These are phyloP conservation scores for Leptinotarsa texana DNA, from an alignment of 1,140 invertebrate species.

Conservation along the genomic window DNA sequence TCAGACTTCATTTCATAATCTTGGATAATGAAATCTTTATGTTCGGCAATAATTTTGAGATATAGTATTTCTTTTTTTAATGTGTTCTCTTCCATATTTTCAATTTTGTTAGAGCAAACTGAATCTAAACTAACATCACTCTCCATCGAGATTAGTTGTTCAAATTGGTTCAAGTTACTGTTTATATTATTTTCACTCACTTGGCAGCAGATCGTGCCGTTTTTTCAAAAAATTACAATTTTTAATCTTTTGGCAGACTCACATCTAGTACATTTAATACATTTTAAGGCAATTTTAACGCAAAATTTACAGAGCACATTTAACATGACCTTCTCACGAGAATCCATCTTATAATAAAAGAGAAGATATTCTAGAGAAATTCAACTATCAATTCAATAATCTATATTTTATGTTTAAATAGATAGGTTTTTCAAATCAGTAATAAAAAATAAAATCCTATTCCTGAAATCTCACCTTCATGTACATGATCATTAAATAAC, in stretches of 20 bases:
- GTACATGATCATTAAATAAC: no score
- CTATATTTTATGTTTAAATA: no score
- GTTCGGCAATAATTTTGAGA: background rate
- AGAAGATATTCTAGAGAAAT: no score
- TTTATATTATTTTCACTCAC: background rate
- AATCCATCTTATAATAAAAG: background rate
- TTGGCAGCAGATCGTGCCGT: background rate
- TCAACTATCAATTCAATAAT: no score
- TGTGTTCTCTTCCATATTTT: background rate
- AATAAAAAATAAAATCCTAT: no score
- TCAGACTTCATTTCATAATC: no score
- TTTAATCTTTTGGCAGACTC: background rate
- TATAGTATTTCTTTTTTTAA: background rate
- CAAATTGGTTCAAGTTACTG: background rate
- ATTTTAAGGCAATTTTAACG: background rate
- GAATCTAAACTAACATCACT: background rate
- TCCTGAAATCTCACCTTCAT: no score
- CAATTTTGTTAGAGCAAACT: background rate
- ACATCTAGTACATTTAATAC: background rate
- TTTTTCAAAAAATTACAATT: background rate
- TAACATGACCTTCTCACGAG: background rate
- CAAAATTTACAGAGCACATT: background rate
- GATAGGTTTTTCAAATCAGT: no score
- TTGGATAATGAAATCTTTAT: background rate
- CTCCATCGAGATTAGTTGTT: background rate